These are phyloP conservation scores for Chloromyia formosa DNA, from an alignment of 2,888 invertebrate species.

Conservation along the genomic window DNA sequence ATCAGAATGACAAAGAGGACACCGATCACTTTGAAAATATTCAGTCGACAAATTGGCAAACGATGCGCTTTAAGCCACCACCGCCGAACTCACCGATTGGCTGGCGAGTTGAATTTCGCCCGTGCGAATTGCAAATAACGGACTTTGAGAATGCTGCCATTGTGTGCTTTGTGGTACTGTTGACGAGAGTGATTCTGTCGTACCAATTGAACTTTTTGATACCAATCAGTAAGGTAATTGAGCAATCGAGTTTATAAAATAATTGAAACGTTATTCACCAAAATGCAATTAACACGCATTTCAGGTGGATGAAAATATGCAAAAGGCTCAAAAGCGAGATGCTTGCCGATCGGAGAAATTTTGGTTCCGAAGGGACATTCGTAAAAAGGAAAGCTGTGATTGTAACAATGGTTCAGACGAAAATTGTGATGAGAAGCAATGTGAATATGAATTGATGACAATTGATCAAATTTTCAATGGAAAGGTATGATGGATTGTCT, in stretches of 20 bases:
- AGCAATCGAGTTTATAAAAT: too few relatives aligned
- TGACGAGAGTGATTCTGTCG: conserved; percentile 95
- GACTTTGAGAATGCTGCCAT: conserved; percentile 99
- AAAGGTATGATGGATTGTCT: conserved; percentile 59
- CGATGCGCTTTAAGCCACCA: conserved; percentile 98
- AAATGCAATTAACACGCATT: not conserved
- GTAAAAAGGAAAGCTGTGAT: conserved; percentile 50
- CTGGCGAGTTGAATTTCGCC: conserved; percentile 99
- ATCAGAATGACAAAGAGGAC: conserved; percentile 92
- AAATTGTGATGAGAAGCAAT: conserved; percentile 56
- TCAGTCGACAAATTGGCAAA: conserved; percentile 99
- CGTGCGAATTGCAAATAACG: conserved; percentile 97
- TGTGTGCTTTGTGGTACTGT: conserved; percentile 95
- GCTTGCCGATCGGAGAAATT: conserved; percentile 86
- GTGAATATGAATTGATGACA: conserved; percentile 82
- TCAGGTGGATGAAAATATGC: conserved; percentile 95
- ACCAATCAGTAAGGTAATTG: conserved; percentile 90
- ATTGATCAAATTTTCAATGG: conserved; percentile 97
- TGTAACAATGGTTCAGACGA: conserved; percentile 61
- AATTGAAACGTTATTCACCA: conserved; percentile 18
- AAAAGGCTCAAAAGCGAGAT: conserved; percentile 89
- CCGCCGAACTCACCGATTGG: conserved; percentile 96
- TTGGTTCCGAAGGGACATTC: conserved; percentile 87
- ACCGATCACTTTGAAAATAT: conserved; percentile 99
- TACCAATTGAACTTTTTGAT: conserved; percentile 96